Evolutionary conservation across 2,797 vertebrate genomes (phyloP), one percentile per base, ranked within the genome.

Genomic region (Acanthurus lineatus): DNA sequence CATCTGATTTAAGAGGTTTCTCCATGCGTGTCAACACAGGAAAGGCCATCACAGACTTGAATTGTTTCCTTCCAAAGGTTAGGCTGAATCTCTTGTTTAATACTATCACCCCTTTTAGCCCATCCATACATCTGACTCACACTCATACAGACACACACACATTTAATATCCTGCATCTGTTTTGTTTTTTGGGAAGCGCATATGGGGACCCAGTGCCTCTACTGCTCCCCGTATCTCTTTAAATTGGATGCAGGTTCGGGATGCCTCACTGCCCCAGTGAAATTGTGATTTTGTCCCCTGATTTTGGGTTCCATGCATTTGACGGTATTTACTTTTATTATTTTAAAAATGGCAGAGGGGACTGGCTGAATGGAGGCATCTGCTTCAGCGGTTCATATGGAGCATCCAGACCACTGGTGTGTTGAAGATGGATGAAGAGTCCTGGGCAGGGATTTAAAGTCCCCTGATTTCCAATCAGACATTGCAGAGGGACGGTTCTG

Each of bases 61-160:
- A 93, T 94, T 94, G 88, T 93, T 92, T 92, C 89, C 91, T 87
- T 89, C 80, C 70, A 94, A 95, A 95, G 94, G 95, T 95, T 94
- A 94, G 82, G 53, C 89, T 90, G 59, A 69, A 88, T 84, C 89
- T 84, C 67, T 56, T 82, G 88, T 86, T 73, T 77, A 84, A 84
- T 81, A 81, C 81, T 82, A 84, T 92, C 90, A 78, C 61, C 76
- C 77, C 67, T 69, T 84, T 77, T 60, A 72, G 74, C 53, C 68
- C 25, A 83, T 88, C 73, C 83, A 83, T 85, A 79, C 76, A 82
- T 86, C 60, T 62, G 32, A 73, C 70, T 78, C 32, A 64, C 52
- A 63, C 44, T 67, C 60, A 82, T 56, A 77, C 32, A 56, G 49
- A 75, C n/a, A 63, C 58, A 54, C 58, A 70, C 28, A 62, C 38